These are phyloP conservation scores for Micrastur ruficollis DNA, from an alignment of 2,797 vertebrate species.

Conservation along the genomic window DNA sequence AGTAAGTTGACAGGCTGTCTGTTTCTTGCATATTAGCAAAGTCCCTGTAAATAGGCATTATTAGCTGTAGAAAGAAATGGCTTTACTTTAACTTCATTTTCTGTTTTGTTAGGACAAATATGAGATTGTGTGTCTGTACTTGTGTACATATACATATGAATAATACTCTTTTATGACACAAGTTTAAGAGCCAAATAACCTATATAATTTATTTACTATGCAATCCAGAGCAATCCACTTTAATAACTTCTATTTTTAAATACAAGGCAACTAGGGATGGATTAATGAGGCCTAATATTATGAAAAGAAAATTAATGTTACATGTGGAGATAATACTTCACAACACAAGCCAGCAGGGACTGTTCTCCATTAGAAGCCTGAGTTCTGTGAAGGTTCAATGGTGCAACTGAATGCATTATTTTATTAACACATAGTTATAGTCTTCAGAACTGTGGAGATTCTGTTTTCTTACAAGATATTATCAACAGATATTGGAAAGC, in stretches of 20 bases:
- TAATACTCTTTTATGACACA: neutral
- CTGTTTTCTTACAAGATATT: conserved; percentile 14
- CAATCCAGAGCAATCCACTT: conserved; percentile 20
- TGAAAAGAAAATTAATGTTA: conserved; percentile 67
- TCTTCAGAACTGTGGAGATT: conserved; percentile 42
- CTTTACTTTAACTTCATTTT: neutral
- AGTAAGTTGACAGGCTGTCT: neutral
- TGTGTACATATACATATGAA: neutral
- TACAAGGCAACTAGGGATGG: conserved; percentile 44
- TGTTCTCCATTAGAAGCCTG: conserved; percentile 28
- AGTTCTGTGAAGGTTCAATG: conserved; percentile 41
- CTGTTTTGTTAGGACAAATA: neutral
- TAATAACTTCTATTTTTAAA: conserved; percentile 55
- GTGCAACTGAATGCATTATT: conserved; percentile 49
- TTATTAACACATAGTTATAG: conserved; percentile 57
- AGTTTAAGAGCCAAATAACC: neutral
- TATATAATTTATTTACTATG: conserved; percentile 28
- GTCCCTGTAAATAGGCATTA: neutral
- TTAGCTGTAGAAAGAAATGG: neutral
- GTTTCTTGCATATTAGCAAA: neutral
- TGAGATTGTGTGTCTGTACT: neutral
- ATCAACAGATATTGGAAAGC: neutral
- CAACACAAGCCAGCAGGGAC: conserved; percentile 29
- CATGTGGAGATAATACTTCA: conserved; percentile 53
- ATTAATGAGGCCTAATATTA: conserved; percentile 61